A percentile compares a stretch with the other conserved stretches of the same genome.
Conservation (phyloP, 2,797 vertebrate species). For the Sparidentex hasta region DNA sequence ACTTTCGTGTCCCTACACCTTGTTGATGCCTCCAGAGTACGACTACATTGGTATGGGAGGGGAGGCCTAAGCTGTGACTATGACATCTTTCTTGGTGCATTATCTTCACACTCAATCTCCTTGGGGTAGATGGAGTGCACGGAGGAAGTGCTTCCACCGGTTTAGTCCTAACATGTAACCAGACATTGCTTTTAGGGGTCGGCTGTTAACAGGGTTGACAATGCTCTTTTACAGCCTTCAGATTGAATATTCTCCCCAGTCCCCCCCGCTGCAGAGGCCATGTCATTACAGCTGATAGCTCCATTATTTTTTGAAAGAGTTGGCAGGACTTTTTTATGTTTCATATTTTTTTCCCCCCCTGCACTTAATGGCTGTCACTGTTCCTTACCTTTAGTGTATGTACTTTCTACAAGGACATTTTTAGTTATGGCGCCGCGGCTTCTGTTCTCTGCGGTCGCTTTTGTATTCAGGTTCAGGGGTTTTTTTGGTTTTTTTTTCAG, state of each 20-base stretch:
- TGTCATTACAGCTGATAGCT: constrained; percentile 85
- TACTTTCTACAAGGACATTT: constrained; percentile 58
- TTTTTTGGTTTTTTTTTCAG: neutral
- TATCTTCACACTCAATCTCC: constrained; percentile 88
- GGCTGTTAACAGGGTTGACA: constrained; percentile 87
- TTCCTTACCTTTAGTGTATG: constrained; percentile 55
- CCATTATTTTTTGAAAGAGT: constrained; percentile 80
- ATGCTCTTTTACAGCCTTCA: constrained; percentile 87
- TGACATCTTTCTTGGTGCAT: constrained; percentile 88
- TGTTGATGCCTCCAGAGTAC: constrained; percentile 83
- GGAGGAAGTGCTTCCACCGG: constrained; percentile 79
- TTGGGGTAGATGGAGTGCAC: constrained; percentile 83
- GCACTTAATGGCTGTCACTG: constrained; percentile 69
- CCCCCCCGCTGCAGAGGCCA: constrained; percentile 70
- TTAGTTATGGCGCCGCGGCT: constrained; percentile 24
- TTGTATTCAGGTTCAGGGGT: constrained; percentile 18
- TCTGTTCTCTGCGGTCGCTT: constrained; percentile 3
- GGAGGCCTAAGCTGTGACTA: constrained; percentile 82
- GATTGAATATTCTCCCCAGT: constrained; percentile 85
- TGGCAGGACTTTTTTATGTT: constrained; percentile 77
- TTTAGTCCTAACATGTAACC: constrained; percentile 85
- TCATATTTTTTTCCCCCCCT: constrained; percentile 59
- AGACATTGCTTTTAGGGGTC: constrained; percentile 88
- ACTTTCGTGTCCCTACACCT: constrained; percentile 85
- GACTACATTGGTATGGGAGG: constrained; percentile 74